Base-by-base conservation (phyloP, 2,888 invertebrate genomes). In the Heliconius sara region DNA sequence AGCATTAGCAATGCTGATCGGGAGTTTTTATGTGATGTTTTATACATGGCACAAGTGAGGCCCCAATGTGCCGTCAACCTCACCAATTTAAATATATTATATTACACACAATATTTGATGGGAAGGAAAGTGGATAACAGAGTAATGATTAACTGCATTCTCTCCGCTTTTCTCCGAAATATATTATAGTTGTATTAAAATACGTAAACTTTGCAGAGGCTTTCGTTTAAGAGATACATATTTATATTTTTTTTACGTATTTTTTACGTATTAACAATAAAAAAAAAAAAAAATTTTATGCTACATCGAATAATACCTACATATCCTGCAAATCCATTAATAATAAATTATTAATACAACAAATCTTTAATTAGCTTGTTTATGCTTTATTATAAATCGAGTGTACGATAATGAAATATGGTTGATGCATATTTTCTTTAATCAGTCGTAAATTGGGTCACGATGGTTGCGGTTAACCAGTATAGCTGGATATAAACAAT, bases 11-110 rank as follows among this genome's bases (percentile, higher is more conserved):
- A 89, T 91, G 89, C 87, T 90, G 90, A 94, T 94, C 86, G 86
- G 83, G 84, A 88, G 88, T 91, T 93, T 94, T 93, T 93, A 93
- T 92, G 89, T 78, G 79, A 76, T 94, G 92, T 92, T 89, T 93
- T 86, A 94, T 86, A 92, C 93, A 94, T 91, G 22, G 6, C 19
- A 7, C 19, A 19, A 52, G 88, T 89, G 89, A 89, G 83, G 85
- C 85, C 85, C 87, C 86, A 85, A 83, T 83, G 88, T 89, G 94
- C 92, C 93, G 91, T 91, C 91, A 92, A 93, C 91, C 93, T 90
- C 87, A 84, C 83, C 86, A 85, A 79, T 80, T 82, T 81, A 81
- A 80, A 77, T 80, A 82, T 84, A 84, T 86, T 84, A 76, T 52
- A 57, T 68, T 78, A 43, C 47, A 47, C 19, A 22, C 30, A 43